Percentiles rank a stretch among this genome's conserved stretches.
Conservation (phyloP, 1,140 invertebrate genomes). For the Drosophila subpulchrella region DNA sequence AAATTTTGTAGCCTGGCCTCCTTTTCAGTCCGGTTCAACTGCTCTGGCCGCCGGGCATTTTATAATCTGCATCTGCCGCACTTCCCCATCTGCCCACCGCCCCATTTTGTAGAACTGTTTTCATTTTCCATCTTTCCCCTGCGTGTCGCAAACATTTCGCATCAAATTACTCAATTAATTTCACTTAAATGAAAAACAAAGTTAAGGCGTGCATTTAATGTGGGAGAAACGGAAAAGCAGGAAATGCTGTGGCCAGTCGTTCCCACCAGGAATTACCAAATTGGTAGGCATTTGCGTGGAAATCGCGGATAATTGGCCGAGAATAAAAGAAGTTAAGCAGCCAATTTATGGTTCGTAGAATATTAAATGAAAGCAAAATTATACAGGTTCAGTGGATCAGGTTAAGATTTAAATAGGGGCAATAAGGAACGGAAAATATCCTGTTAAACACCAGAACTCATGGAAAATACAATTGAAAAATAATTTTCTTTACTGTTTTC, state of each 20-base stretch:
- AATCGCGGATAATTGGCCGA: conserved; percentile 8
- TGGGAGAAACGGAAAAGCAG: background rate
- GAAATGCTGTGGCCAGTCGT: conserved; percentile 14
- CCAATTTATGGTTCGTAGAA: conserved; percentile 13
- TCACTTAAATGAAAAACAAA: conserved; percentile 61
- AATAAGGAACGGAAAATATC: background rate
- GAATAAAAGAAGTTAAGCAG: conserved; percentile 8
- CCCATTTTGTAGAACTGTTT: conserved; percentile 42
- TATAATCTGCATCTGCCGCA: conserved; percentile 76
- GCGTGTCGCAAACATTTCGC: conserved; percentile 53
- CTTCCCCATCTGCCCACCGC: conserved; percentile 18
- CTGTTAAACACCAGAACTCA: background rate
- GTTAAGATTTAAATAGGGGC: background rate
- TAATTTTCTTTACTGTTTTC: background rate
- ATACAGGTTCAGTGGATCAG: background rate
- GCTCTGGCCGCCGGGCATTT: conserved; percentile 45
- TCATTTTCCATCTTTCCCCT: conserved; percentile 26
- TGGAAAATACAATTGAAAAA: background rate
- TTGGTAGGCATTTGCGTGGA: conserved; percentile 13
- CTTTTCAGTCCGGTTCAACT: conserved; percentile 41
- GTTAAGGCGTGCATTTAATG: conserved; percentile 19
- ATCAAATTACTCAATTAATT: conserved; percentile 81
- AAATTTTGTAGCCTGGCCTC: conserved; percentile 68
- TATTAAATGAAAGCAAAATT: conserved; percentile 1
- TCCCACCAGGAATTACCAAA: conserved; percentile 8